Evolutionary conservation across 2,797 vertebrate genomes (phyloP).

Genomic region (Gadopsis marmoratus): DNA sequence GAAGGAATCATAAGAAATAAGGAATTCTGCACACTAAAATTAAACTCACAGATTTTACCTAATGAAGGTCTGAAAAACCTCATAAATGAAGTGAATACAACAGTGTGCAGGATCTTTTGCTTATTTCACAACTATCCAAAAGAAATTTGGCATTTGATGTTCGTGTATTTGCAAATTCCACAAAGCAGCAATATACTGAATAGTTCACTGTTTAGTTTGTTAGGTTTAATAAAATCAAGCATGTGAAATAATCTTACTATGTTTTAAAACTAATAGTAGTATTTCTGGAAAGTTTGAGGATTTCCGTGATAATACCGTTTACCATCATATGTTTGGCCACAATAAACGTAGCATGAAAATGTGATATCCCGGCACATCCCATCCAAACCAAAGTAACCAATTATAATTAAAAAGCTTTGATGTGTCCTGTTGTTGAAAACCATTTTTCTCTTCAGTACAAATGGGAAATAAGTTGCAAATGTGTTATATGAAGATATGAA

Average conservation of each 20-base stretch:
- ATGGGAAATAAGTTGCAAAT: slow-evolving; percentile 35
- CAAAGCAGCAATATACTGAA: too few relatives aligned
- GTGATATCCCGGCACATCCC: not conserved
- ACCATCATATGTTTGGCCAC: not conserved
- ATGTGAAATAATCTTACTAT: not conserved
- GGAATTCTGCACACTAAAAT: not conserved
- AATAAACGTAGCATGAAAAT: not conserved
- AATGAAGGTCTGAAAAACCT: not conserved
- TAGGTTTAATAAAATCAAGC: not conserved
- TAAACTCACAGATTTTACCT: slow-evolving; percentile 1
- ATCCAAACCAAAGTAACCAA: not conserved
- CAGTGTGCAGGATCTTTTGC: not conserved
- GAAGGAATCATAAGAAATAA: not conserved
- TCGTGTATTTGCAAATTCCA: not conserved
- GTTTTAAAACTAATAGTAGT: not conserved
- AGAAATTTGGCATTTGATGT: not conserved
- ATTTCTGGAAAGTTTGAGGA: not conserved
- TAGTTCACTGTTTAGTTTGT: not conserved
- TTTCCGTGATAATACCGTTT: too few relatives aligned
- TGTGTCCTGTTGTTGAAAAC: not conserved
- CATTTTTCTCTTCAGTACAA: slow-evolving; percentile 5
- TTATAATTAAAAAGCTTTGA: not conserved
- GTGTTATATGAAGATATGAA: slow-evolving; percentile 36
- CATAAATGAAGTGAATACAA: not conserved
- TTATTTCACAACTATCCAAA: too few relatives aligned